Base-by-base conservation (phyloP, 2,888 invertebrate species). In the Agrotis ipsilon region DNA sequence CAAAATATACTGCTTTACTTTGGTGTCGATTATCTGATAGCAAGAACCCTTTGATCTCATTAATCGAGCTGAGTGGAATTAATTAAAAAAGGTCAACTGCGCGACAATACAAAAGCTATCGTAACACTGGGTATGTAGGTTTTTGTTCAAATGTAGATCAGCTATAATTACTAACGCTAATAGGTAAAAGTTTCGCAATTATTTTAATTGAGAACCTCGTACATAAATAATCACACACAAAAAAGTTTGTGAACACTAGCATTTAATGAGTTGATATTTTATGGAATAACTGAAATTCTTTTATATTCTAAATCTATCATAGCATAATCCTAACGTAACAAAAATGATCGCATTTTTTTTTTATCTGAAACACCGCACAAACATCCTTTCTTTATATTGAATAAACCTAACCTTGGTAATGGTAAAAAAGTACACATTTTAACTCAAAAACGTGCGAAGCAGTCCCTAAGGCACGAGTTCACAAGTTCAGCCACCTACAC, bases 31-130 rank as follows among this genome's bases (percentile, higher is more conserved):
- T 87, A 89, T 87, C 87, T 87, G 87, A 88, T 85, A 82, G 86
- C 82, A 87, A 74, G 81, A 88, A 86, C 88, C 89, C 91, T 91
- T 91, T 90, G 88, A 91, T 91, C 89, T 88, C 88, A 90, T 90
- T 92, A 90, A 90, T 89, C 87, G 88, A 89, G 83, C 77, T 86
- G 88, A 87, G 86, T 88, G 87, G 87, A 90, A 90, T 90, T 89
- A 89, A 91, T 90, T 91, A 88, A 89, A 90, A 90, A 90, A 89
- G 89, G 90, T 88, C 87, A 88, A 81, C 88, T 79, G 73, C 80
- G 81, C 83, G 83, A 73, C 70, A 64, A 60, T 61, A 90, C 86
- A 88, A 90, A 88, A 82, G 84, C 83, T 80, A 54, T 72, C 65
- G 60, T 62, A 60, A 64, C 54, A 64, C 62, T 19, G 51, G 3